These are phyloP conservation scores for Eupithecia vulgata DNA, from an alignment of 2,888 invertebrate species.

Conservation along the genomic window DNA sequence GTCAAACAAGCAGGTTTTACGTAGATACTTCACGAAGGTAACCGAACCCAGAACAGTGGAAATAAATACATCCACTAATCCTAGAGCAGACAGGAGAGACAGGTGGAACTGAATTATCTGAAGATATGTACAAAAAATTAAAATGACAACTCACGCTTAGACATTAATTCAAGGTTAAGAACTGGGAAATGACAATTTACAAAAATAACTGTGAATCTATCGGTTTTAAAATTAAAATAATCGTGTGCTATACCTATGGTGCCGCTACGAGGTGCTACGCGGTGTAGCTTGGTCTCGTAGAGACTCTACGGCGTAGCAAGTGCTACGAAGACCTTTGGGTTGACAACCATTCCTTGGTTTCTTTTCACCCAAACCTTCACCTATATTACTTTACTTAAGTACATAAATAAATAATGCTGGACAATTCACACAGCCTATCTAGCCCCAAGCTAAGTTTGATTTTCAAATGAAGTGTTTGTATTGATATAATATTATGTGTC, in stretches of 20 bases:
- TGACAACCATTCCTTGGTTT: background rate
- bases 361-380: background rate
- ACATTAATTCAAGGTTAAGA: slow-evolving; percentile 40
- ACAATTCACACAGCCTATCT: too few relatives aligned
- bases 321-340: slow-evolving; percentile 12
- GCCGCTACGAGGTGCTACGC: background rate
- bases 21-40: background rate
- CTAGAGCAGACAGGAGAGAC: slow-evolving; percentile 10
- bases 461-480: too few relatives aligned
- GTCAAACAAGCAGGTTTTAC: background rate
- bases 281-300: slow-evolving; percentile 8
- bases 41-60: slow-evolving; percentile 4
- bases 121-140: slow-evolving; percentile 19
- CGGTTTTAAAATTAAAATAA: slow-evolving; percentile 25
- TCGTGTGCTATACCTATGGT: background rate
- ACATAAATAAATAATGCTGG: too few relatives aligned
- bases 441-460: too few relatives aligned
- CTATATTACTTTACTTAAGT: background rate
- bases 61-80: slow-evolving; percentile 8
- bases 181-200: slow-evolving; percentile 55
- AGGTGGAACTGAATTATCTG: slow-evolving; percentile 15
- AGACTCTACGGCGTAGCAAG: slow-evolving; percentile 10
- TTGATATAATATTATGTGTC: background rate
- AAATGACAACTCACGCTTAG: slow-evolving; percentile 20
- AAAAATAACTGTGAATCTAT: slow-evolving; percentile 46